Conservation (phyloP, 2,888 invertebrate genomes). For the Leptodirus hochenwartii region DNA sequence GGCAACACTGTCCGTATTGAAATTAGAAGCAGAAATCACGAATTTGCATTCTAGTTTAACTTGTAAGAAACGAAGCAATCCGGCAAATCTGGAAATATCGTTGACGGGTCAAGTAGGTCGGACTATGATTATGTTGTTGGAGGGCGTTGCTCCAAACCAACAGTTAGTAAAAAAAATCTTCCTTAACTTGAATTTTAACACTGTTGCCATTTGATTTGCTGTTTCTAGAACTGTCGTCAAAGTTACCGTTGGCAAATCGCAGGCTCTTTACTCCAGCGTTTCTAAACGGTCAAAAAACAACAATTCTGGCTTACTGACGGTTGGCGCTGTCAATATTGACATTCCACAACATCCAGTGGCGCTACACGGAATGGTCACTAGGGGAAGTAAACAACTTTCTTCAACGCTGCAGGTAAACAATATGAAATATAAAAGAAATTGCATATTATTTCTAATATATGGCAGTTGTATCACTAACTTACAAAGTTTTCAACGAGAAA, state of each 20-base stretch:
- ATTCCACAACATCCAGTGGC: slow-evolving; percentile 98
- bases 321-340: slow-evolving; percentile 83
- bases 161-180: slow-evolving; percentile 38
- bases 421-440: slow-evolving; percentile 1
- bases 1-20: slow-evolving; percentile 83
- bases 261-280: slow-evolving; percentile 76
- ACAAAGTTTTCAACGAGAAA: no score
- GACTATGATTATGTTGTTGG: slow-evolving; percentile 79
- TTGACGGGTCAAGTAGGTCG: slow-evolving; percentile 80
- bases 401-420: slow-evolving; percentile 63
- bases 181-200: neutral
- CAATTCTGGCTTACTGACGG: slow-evolving; percentile 62
- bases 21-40: slow-evolving; percentile 86
- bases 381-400: slow-evolving; percentile 83
- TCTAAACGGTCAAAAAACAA: slow-evolving; percentile 58
- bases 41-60: slow-evolving; percentile 82
- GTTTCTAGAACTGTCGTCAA: slow-evolving; percentile 70
- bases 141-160: slow-evolving; percentile 77
- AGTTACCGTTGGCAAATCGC: slow-evolving; percentile 81
- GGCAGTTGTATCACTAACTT: neutral
- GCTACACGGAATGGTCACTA: slow-evolving; percentile 93
- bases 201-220: slow-evolving; percentile 7
- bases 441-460: slow-evolving; percentile 1
- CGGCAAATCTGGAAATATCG: slow-evolving; percentile 55
- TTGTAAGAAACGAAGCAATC: slow-evolving; percentile 67